phyloP scores from a whole-genome alignment of 2,113 vertebrate genomes.

The Cryptotis parvus region DNA sequence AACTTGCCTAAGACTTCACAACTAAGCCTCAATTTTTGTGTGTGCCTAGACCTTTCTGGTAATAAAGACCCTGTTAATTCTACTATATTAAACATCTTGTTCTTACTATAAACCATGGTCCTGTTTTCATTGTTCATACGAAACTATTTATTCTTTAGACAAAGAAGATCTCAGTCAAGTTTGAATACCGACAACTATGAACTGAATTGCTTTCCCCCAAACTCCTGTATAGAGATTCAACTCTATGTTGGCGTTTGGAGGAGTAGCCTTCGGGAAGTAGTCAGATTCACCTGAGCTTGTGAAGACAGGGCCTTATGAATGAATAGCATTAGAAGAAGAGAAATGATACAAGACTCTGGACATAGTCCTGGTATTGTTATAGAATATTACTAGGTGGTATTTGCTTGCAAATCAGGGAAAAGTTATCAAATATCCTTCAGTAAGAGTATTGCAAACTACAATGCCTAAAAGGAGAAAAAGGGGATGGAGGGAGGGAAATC shows the following conservation, averaged over 20 bases:
- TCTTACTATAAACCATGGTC: neutral
- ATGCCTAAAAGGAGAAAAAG: no score
- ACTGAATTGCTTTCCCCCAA: neutral
- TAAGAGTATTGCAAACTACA: no score
- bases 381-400: neutral
- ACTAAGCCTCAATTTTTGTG: neutral
- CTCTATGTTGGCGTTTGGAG: neutral
- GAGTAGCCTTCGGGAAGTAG: neutral
- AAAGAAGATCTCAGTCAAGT: neutral
- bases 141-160: slow-evolving; percentile 16
- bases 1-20: neutral
- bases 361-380: no score
- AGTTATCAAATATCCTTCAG: neutral
- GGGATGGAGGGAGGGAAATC: no score
- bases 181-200: neutral
- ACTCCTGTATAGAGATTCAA: neutral
- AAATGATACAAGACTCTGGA: neutral
- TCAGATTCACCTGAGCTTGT: neutral
- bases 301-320: neutral
- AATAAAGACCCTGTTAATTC: neutral
- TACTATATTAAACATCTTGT: neutral
- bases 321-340: neutral
- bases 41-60: neutral
- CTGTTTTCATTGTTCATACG: neutral
- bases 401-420: neutral